A percentile compares a stretch with the other conserved stretches of the same genome.
These are phyloP conservation scores for Phorcus lineatus DNA, from an alignment of 2,888 invertebrate genomes.

Conservation along the genomic window DNA sequence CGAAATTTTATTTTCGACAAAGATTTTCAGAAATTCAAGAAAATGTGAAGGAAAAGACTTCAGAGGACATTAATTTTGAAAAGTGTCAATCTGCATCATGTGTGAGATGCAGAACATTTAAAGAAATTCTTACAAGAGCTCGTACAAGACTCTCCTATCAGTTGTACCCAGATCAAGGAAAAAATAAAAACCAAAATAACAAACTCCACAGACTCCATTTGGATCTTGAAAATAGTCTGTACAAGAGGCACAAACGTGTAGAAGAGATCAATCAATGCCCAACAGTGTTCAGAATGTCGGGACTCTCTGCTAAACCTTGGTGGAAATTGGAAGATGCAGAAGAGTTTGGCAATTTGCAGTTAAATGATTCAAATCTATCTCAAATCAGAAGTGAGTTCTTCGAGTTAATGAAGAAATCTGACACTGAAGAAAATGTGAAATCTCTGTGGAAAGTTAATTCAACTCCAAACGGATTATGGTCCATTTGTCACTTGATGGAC, in stretches of 20 bases:
- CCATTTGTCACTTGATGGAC: slow-evolving; percentile 67
- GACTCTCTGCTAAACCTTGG: slow-evolving; percentile 35
- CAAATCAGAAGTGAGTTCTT: slow-evolving; percentile 38
- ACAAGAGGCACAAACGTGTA: not conserved
- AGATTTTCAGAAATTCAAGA: slow-evolving; percentile 2
- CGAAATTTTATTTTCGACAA: slow-evolving; percentile 19
- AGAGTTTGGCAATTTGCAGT: slow-evolving; percentile 30
- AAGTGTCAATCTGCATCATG: slow-evolving; percentile 41
- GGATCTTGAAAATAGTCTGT: slow-evolving; percentile 10
- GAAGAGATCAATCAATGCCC: slow-evolving; percentile 31
- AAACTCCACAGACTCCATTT: not conserved
- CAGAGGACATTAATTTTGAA: not conserved
- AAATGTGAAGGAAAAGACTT: not conserved
- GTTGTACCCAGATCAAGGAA: not conserved
- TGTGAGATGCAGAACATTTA: slow-evolving; percentile 40
- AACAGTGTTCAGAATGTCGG: slow-evolving; percentile 38
- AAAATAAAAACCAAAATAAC: not conserved
- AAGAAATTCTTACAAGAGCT: slow-evolving; percentile 36
- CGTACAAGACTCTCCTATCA: slow-evolving; percentile 38
- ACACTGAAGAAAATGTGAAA: slow-evolving; percentile 9
- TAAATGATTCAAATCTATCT: slow-evolving; percentile 17
- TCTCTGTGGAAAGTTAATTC: slow-evolving; percentile 62
- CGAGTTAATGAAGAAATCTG: slow-evolving; percentile 28
- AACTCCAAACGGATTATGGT: slow-evolving; percentile 65
- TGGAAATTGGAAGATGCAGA: slow-evolving; percentile 29